Base-by-base conservation (phyloP, 2,888 invertebrate genomes). In the Ochropleura leucogaster region DNA sequence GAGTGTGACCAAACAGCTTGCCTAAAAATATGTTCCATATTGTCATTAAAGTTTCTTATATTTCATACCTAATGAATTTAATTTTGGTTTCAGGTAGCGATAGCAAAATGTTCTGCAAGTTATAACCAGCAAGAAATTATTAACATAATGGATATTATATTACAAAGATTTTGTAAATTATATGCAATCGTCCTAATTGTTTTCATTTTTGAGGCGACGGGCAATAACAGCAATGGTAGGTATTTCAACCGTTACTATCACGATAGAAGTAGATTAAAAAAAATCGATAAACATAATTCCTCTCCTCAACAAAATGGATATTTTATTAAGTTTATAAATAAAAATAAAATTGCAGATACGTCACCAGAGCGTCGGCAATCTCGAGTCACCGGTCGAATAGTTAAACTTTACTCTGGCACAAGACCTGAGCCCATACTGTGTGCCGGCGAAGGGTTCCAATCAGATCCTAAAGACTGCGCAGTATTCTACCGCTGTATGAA, bases 401-500 rank as follows among this genome's bases (percentile, higher is more conserved):
- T 95, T 0, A 96, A 95, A 83, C 74, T 95, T 6, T 95, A 96
- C 83, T 93, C 96, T 0, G 95, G 94, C 18, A 77, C 82, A 14
- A 92, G 90, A 81, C 93, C 93, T 3, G 93, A 93, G 59, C 92
- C 94, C 42, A 97, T 97, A 83, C 90, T 94, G 49, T 98, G 98
- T 89, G 93, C 94, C 5, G 93, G 96, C 40, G 98, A 98, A 92
- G 98, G 98, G 42, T 98, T 98, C 82, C 97, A 97, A 90, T 96
- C 97, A 2, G 98, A 98, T 91, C 97, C 97, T n/a, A 90, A 91
- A n/a, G 97, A 98, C 89, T 98, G 98, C 90, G 96, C 96, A 67
- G 95, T 97, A 69, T 98, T 98, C 94, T 98, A 98, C 91, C 97
- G 98, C 88, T 98, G 98, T 86, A 97, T 98, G 30, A 96, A 97